Conservation (phyloP, 2,113 vertebrate genomes). For the Thryonomys swinderianus region DNA sequence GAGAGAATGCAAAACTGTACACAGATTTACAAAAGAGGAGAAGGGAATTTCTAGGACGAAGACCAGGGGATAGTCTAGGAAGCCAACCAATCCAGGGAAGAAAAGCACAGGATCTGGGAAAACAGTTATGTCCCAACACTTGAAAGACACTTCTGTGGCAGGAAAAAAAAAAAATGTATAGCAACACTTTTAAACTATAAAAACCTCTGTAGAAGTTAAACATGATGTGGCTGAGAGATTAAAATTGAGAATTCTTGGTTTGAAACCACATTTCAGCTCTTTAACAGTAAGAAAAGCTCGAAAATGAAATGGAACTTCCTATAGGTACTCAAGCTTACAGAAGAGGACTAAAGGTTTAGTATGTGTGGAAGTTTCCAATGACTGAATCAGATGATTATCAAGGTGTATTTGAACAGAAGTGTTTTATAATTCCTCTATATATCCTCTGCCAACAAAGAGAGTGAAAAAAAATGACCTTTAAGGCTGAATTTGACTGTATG, state of each 20-base stretch:
- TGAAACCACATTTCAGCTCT: neutral
- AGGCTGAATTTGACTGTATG: neutral
- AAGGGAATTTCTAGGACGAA: neutral
- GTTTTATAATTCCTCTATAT: constrained; percentile 7
- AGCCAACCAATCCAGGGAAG: no score
- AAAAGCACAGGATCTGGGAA: neutral
- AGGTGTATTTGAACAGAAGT: neutral
- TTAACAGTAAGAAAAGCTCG: neutral
- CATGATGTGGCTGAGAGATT: neutral
- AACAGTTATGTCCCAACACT: neutral
- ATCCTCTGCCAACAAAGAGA: neutral
- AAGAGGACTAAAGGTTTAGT: neutral
- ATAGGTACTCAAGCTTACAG: neutral
- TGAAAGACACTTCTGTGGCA: neutral
- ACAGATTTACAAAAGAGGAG: neutral
- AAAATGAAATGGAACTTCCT: neutral
- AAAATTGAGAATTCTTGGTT: neutral
- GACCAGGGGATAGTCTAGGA: neutral
- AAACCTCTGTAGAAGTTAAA: neutral
- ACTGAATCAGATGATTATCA: neutral
- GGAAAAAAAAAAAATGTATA: neutral
- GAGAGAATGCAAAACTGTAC: neutral
- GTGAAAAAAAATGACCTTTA: neutral
- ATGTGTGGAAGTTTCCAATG: neutral
- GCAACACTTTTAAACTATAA: constrained; percentile 7